Evolutionary conservation across 92 coral and sea anemone species (phyloP).

Genomic region (Paragorgia papillata): DNA sequence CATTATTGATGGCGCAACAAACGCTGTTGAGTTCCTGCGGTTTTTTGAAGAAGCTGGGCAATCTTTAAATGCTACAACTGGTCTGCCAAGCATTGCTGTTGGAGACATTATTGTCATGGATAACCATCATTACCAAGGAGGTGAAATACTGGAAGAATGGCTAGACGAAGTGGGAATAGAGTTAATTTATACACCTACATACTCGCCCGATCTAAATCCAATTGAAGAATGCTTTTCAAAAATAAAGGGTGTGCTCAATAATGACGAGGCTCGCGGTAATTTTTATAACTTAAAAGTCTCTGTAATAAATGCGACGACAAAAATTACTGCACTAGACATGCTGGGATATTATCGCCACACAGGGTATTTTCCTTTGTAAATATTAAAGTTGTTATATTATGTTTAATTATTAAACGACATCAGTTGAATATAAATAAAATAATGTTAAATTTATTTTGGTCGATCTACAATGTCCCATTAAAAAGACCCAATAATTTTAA

Average conservation of each 20-base stretch:
- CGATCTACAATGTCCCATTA: too few relatives aligned
- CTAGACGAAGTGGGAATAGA: slow-evolving; percentile 31
- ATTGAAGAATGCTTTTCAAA: slow-evolving; percentile 53
- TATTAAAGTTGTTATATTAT: too few relatives aligned
- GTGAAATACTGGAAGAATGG: slow-evolving; percentile 31
- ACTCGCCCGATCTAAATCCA: slow-evolving; percentile 67
- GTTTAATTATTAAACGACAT: too few relatives aligned
- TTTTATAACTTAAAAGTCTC: slow-evolving; percentile 20
- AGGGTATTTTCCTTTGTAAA: slow-evolving; percentile 25
- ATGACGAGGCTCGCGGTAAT: slow-evolving; percentile 19
- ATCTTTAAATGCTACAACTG: slow-evolving; percentile 15
- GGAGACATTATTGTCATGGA: slow-evolving; percentile 28
- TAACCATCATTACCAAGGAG: slow-evolving; percentile 36
- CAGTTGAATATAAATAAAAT: too few relatives aligned
- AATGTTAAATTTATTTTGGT: too few relatives aligned
- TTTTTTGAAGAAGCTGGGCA: slow-evolving; percentile 33
- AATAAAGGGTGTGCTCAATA: slow-evolving; percentile 50
- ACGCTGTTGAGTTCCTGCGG: slow-evolving; percentile 44
- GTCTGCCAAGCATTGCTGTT: slow-evolving; percentile 15
- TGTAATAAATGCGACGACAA: slow-evolving; percentile 3
- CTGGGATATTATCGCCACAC: slow-evolving; percentile 32
- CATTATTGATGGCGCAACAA: slow-evolving; percentile 47
- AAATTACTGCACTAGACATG: slow-evolving; percentile 24
- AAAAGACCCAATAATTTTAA: too few relatives aligned
- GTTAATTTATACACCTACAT: slow-evolving; percentile 53